Conservation (phyloP, 2,113 vertebrate genomes). For the Neotragus moschatus region DNA sequence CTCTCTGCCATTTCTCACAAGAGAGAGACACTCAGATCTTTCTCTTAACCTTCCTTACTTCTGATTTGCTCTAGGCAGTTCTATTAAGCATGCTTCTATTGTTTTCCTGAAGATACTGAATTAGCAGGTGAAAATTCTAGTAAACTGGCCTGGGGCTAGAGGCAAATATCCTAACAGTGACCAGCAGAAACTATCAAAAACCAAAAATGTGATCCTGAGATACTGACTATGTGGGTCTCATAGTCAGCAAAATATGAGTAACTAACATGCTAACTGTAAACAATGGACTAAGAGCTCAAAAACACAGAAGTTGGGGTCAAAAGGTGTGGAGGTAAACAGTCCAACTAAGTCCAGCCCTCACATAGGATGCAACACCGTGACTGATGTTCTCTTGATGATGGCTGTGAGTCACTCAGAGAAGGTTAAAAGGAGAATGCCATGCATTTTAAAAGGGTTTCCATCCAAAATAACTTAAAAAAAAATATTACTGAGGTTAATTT, state of each 20-base stretch:
- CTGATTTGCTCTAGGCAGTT: background rate
- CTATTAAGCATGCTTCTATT: background rate
- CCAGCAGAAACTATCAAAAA: background rate
- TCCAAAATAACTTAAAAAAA: background rate
- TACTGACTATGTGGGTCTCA: background rate
- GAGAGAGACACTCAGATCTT: background rate
- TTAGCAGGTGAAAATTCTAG: background rate
- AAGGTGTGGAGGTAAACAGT: background rate
- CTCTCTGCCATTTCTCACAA: background rate
- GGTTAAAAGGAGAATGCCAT: conserved; percentile 25
- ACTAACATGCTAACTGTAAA: background rate
- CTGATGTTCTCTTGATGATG: background rate
- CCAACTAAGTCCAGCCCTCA: background rate
- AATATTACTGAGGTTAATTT: background rate
- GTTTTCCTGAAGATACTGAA: background rate
- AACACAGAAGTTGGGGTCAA: background rate
- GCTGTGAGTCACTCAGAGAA: conserved; percentile 48
- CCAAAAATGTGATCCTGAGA: background rate
- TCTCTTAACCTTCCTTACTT: background rate
- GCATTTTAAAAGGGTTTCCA: conserved; percentile 33
- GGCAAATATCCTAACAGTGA: background rate
- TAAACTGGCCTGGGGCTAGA: background rate
- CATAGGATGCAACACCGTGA: background rate
- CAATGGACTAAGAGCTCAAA: background rate
- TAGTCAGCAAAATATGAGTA: background rate